Evolutionary conservation across 2,888 invertebrate species (phyloP).

Genomic region (Odontothrips loti): DNA sequence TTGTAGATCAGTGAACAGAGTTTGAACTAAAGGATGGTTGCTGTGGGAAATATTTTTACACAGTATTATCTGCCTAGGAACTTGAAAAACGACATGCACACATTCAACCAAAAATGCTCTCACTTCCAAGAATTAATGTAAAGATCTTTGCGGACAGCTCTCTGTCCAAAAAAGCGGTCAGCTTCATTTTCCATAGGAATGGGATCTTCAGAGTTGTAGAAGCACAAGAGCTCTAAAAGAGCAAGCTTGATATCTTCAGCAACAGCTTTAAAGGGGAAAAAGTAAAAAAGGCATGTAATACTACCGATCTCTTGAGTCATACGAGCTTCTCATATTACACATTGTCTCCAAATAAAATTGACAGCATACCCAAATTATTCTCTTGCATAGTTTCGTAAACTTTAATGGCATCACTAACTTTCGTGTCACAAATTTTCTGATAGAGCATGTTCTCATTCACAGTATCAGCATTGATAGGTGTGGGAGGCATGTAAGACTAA

Average conservation of each 20-base stretch:
- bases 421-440: not conserved
- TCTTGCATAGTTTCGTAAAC: not conserved
- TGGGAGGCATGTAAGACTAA: not conserved
- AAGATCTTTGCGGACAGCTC: not conserved
- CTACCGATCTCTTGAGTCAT: not conserved
- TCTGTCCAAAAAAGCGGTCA: not conserved
- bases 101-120: not conserved
- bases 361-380: not conserved
- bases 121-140: not conserved
- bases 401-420: not conserved
- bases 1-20: not conserved
- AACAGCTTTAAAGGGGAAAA: not conserved
- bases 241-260: not conserved
- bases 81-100: not conserved
- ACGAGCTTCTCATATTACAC: not conserved
- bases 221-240: not conserved
- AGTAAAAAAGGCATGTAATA: not conserved
- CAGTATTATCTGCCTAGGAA: not conserved
- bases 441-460: not conserved
- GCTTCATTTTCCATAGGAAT: not conserved
- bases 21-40: not conserved
- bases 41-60: not conserved
- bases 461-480: not conserved
- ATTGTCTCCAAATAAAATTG: not conserved
- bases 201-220: not conserved